Percentiles rank a stretch among this genome's conserved stretches.
Conservation (phyloP, 2,113 vertebrate species). For the Odontophorus gujanensis region DNA sequence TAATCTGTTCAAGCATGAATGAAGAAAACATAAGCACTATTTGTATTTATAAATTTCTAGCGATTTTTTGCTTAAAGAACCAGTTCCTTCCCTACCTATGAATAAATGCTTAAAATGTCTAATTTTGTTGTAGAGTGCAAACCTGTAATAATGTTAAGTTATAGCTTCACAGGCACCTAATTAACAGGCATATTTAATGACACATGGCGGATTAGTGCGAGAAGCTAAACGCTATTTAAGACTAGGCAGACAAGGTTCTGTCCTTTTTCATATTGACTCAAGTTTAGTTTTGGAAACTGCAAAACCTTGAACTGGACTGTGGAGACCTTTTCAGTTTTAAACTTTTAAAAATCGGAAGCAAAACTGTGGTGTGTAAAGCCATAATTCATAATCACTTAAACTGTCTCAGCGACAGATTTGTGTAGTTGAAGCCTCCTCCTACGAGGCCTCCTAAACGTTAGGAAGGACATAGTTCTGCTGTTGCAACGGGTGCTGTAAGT, state of each 20-base stretch:
- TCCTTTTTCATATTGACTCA: conserved; percentile 51
- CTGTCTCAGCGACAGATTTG: conserved; percentile 54
- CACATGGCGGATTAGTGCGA: conserved; percentile 8
- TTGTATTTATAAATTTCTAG: conserved; percentile 82
- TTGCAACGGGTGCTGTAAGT: conserved; percentile 38
- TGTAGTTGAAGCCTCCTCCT: conserved; percentile 35
- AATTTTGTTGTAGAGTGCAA: conserved; percentile 78
- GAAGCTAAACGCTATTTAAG: conserved; percentile 49
- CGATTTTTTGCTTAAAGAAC: conserved; percentile 76
- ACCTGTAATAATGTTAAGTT: conserved; percentile 74
- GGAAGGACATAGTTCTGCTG: conserved; percentile 40
- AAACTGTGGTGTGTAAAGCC: conserved; percentile 73
- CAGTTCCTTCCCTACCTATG: conserved; percentile 72
- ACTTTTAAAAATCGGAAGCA: conserved; percentile 46
- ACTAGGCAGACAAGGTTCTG: conserved; percentile 28
- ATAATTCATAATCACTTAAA: conserved; percentile 58
- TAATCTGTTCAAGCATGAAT: conserved; percentile 80
- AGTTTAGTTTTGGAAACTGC: conserved; percentile 68
- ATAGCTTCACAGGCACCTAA: conserved; percentile 68
- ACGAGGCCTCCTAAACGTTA: conserved; percentile 29
- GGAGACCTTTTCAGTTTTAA: conserved; percentile 61
- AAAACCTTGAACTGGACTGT: conserved; percentile 68
- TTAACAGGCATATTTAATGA: conserved; percentile 61
- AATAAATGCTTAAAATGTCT: conserved; percentile 80
- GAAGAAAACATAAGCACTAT: conserved; percentile 78